Percentiles rank a stretch among this genome's conserved stretches.
These are phyloP conservation scores for Ictalurus furcatus DNA, from an alignment of 2,113 vertebrate genomes.

Conservation along the genomic window DNA sequence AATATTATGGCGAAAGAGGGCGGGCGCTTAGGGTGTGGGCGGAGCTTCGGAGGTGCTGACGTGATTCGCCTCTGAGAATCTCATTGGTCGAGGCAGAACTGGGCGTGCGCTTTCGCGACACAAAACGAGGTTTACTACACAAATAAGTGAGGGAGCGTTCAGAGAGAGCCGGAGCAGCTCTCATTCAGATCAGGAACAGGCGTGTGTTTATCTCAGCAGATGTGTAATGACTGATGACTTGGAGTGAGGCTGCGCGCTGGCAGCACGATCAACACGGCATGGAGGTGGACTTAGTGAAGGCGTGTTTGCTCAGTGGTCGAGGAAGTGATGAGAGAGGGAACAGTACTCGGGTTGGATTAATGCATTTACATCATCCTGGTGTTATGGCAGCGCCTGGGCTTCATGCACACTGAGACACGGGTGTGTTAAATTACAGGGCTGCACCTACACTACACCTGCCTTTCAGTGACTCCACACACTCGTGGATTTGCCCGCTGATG, in stretches of 20 bases:
- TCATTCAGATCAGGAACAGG: not conserved
- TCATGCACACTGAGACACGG: not conserved
- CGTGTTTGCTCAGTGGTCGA: not conserved
- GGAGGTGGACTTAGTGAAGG: not conserved
- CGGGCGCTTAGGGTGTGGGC: constrained; percentile 36
- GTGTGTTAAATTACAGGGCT: constrained; percentile 16
- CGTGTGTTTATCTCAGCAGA: not conserved
- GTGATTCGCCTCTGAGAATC: constrained; percentile 14
- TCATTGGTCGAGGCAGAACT: constrained; percentile 44
- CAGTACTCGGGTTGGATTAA: constrained; percentile 43
- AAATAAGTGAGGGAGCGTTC: not conserved
- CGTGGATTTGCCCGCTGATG: constrained; percentile 67
- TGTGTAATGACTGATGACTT: not conserved
- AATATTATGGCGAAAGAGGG: constrained; percentile 48
- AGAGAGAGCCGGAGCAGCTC: not conserved
- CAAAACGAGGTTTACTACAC: constrained; percentile 49
- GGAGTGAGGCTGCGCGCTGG: not conserved
- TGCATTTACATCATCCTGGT: constrained; percentile 24
- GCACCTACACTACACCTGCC: constrained; percentile 19
- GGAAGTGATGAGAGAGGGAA: constrained; percentile 48
- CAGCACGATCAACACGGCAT: not conserved
- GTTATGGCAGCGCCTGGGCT: not conserved
- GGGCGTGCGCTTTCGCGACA: constrained; percentile 47
- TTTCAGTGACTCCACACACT: constrained; percentile 14
- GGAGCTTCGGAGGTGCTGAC: constrained; percentile 51